Evolutionary conservation across 35 echinoderm and acorn worm genomes (phyloP).

Genomic region (Anneissia japonica): DNA sequence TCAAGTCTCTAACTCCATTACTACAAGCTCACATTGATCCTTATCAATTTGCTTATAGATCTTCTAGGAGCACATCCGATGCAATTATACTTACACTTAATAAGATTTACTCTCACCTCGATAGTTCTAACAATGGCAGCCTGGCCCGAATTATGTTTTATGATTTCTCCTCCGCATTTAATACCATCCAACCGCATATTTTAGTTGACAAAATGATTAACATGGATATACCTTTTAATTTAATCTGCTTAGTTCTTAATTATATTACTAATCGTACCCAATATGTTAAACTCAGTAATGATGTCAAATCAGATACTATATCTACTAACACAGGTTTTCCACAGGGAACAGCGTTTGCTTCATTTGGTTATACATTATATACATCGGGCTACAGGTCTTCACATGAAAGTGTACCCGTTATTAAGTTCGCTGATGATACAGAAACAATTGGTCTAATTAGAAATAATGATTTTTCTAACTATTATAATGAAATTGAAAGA

Average conservation of each 20-base stretch:
- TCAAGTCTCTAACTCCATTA: no score
- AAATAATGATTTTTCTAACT: conserved; percentile 10
- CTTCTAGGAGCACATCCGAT: conserved; percentile 16
- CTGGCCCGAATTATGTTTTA: conserved; percentile 27
- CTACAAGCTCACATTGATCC: no score
- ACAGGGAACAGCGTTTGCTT: conserved; percentile 42
- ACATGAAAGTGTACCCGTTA: background rate
- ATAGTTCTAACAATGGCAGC: background rate
- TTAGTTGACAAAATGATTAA: no score
- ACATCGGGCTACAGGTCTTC: conserved; percentile 32
- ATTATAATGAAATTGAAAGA: conserved; percentile 5
- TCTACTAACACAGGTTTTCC: conserved; percentile 25
- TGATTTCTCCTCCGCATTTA: conserved; percentile 25
- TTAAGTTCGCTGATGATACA: conserved; percentile 51
- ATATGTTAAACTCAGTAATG: conserved; percentile 7
- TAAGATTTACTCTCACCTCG: conserved; percentile 24
- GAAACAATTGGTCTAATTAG: conserved; percentile 23
- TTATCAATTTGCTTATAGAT: conserved; percentile 34
- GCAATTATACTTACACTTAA: conserved; percentile 11
- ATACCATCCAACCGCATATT: conserved; percentile 19
- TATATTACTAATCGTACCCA: conserved; percentile 16
- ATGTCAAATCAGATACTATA: background rate
- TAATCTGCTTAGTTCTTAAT: no score
- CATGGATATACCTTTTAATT: no score
- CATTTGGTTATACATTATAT: conserved; percentile 44